Evolutionary conservation across 2,113 vertebrate species (phyloP), one percentile per base, ranked within the genome.

Genomic region (Marmota flaviventris): DNA sequence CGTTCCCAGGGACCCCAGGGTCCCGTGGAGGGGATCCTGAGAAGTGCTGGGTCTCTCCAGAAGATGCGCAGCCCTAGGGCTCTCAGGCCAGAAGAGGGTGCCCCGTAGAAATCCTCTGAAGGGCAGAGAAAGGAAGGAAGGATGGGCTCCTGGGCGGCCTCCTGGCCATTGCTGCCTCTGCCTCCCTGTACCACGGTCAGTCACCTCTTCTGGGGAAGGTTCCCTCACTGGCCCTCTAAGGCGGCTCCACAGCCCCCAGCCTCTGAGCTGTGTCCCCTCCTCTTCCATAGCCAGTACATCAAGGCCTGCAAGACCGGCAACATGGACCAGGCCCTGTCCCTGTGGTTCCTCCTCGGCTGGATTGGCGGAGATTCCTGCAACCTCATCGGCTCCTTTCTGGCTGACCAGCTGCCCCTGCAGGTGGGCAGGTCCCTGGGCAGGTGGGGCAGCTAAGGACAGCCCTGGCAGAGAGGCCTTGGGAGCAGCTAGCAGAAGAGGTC

Each of bases 321-420:
- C 86, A 99, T 99, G 99, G 99, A 99, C 98, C 98, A 97, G 22
- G 99, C 99, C 1, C 97, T 99, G 45, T 99, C 99, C 3, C 96
- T 99, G 56, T 99, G 99, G 99, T 99, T 99, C 97, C 98, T 99
- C 77, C 97, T 99, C 96, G 98, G 99, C 76, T 99, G 99, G 99
- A 98, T 99, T 20, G 99, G 98, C 0, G 99, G 99, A 3, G 99
- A 99, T 97, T 98, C 98, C n/a, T 99, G 99, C 37, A 99, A 99
- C 96, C 98, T 99, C 85, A 96, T 99, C 3, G 99, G 99, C 13
- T 99, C 99, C 29, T 99, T 99, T 98, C 98, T 99, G 79, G 99
- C 99, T 0, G 96, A 99, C 53, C 99, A 99, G 97, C 98, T 99
- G 93, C 99, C 99, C 0, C 98, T 99, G 89, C 99, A 99, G 99